Evolutionary conservation across 2,797 vertebrate species (phyloP).

Genomic region (Pseudotriccus pelzelni): DNA sequence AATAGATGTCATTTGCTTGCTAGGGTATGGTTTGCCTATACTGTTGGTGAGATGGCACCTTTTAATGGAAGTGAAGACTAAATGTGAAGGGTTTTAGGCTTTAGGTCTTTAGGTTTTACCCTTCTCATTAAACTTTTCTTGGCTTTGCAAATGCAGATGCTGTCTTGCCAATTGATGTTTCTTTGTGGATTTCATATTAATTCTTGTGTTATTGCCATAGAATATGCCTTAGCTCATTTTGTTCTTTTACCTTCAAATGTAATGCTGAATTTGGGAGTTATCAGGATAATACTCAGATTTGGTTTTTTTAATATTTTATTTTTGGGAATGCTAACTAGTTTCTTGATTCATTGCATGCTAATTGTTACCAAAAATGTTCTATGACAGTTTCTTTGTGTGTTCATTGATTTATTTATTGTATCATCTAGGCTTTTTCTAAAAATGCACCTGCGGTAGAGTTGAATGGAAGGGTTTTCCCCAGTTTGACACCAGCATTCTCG

Average conservation of each 20-base stretch:
- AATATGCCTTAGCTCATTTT: background rate
- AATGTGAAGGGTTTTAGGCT: background rate
- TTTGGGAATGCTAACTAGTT: background rate
- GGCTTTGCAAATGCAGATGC: background rate
- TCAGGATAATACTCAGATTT: background rate
- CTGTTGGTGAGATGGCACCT: background rate
- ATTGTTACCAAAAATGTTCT: background rate
- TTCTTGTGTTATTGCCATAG: background rate
- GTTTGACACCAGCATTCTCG: fast-evolving
- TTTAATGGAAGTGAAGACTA: background rate
- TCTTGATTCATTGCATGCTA: background rate
- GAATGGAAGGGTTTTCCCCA: background rate
- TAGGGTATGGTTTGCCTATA: background rate
- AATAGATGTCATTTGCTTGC: background rate
- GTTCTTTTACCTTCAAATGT: background rate
- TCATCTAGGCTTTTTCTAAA: background rate
- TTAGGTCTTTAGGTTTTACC: background rate
- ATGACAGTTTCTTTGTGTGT: background rate
- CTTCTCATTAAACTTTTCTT: background rate
- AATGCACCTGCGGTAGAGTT: background rate
- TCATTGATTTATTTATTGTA: background rate
- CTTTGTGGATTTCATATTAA: background rate
- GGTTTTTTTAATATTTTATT: background rate
- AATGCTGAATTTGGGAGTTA: background rate
- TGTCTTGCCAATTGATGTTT: background rate